Percentiles rank a stretch among this genome's conserved stretches.
Conservation (phyloP, 2,888 invertebrate species). For the Xestobium rufovillosum region DNA sequence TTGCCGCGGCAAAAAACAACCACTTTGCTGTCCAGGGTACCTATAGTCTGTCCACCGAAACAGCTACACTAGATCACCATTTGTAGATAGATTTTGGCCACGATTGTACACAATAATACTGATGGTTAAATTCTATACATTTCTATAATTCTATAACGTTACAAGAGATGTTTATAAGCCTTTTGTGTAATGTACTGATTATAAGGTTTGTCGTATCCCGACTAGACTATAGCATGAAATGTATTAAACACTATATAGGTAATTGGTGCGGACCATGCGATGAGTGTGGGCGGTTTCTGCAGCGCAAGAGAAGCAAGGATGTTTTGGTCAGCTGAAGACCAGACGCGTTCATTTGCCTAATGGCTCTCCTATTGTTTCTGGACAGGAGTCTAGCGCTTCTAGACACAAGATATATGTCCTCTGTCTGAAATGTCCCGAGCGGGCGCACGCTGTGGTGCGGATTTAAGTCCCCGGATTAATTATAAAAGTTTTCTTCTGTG, state of each 20-base stretch:
- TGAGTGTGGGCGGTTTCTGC: slow-evolving; percentile 13
- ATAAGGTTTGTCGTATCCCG: too few relatives aligned
- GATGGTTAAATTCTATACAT: too few relatives aligned
- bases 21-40: too few relatives aligned
- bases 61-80: too few relatives aligned
- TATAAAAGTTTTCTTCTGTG: too few relatives aligned
- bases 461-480: slow-evolving; percentile 1
- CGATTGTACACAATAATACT: too few relatives aligned
- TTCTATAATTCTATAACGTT: too few relatives aligned
- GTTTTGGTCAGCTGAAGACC: slow-evolving; percentile 25
- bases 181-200: too few relatives aligned
- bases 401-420: slow-evolving; percentile 39
- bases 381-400: slow-evolving; percentile 39
- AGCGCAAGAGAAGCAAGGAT: slow-evolving; percentile 14
- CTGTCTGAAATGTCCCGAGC: slow-evolving; percentile 28
- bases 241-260: slow-evolving; percentile 37
- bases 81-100: too few relatives aligned
- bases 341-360: slow-evolving; percentile 43
- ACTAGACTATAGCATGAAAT: too few relatives aligned
- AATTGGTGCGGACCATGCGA: slow-evolving; percentile 24
- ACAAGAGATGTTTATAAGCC: too few relatives aligned
- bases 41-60: too few relatives aligned
- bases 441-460: slow-evolving; percentile 8
- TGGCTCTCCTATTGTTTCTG: slow-evolving; percentile 42
- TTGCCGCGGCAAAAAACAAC: slow-evolving; percentile 19